Conservation (phyloP, 2,113 vertebrate genomes). For the Maylandia zebra region DNA sequence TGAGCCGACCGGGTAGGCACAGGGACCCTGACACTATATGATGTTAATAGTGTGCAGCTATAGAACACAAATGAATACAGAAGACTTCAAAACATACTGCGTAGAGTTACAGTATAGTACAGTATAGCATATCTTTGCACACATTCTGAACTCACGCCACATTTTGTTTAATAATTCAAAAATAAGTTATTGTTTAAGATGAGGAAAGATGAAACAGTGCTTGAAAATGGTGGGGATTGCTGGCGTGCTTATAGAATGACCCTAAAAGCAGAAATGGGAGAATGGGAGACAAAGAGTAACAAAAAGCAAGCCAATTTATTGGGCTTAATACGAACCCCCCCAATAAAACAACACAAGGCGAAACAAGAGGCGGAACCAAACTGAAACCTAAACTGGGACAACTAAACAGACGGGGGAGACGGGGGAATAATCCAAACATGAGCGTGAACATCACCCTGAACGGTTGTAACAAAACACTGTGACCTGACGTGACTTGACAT, state of each 20-base stretch:
- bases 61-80: not conserved
- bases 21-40: not conserved
- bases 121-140: not conserved
- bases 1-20: too few relatives aligned
- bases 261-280: not conserved
- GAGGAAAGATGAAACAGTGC: not conserved
- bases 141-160: not conserved
- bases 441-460: not conserved
- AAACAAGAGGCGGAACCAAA: not conserved
- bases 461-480: not conserved
- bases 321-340: accelerated
- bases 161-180: not conserved
- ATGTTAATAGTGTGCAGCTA: not conserved
- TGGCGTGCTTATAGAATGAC: accelerated
- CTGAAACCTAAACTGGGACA: not conserved
- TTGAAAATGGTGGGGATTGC: not conserved
- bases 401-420: not conserved
- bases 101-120: not conserved
- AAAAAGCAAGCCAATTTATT: not conserved
- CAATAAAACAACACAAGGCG: not conserved
- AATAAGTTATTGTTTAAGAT: not conserved
- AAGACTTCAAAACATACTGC: not conserved
- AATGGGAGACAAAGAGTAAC: accelerated
- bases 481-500: not conserved
- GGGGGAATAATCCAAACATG: not conserved